Percentiles rank a stretch among this genome's conserved stretches.
These are phyloP conservation scores for Orchesellides sinensis DNA, from an alignment of 2,888 invertebrate species.

Conservation along the genomic window DNA sequence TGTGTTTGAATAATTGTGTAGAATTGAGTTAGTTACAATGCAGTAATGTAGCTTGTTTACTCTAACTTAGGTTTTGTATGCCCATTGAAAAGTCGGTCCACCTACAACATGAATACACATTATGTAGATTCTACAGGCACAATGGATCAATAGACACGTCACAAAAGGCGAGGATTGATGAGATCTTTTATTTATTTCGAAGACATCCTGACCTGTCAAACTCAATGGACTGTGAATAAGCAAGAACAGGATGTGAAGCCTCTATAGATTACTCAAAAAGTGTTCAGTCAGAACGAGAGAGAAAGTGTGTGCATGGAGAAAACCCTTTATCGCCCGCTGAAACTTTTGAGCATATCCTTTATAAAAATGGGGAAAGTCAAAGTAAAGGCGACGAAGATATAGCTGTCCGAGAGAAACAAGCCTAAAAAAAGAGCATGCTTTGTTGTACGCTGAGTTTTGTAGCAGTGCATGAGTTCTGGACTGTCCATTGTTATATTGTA, in stretches of 20 bases:
- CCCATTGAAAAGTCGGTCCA: conserved; percentile 32
- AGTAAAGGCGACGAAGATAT: conserved; percentile 16
- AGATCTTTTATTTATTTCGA: conserved; percentile 73
- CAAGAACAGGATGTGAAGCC: conserved; percentile 73
- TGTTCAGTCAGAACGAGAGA: conserved; percentile 70
- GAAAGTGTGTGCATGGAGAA: conserved; percentile 56
- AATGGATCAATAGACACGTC: conserved; percentile 60
- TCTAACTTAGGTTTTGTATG: not conserved
- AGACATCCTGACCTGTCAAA: conserved; percentile 71
- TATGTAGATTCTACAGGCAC: conserved; percentile 60
- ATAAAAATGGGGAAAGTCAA: conserved; percentile 14
- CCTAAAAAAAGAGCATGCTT: no score
- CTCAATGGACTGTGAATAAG: conserved; percentile 73
- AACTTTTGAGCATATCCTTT: conserved; percentile 48
- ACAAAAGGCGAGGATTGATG: conserved; percentile 61
- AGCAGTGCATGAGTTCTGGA: conserved; percentile 22
- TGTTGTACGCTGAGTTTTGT: no score
- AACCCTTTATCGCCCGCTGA: conserved; percentile 72
- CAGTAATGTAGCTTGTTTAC: no score
- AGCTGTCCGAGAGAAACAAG: conserved; percentile 25
- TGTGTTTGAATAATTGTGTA: not conserved
- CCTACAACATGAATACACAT: conserved; percentile 32
- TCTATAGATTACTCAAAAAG: conserved; percentile 74
- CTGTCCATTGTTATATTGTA: conserved; percentile 59
- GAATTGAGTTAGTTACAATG: not conserved